phyloP scores from a whole-genome alignment of 2,888 invertebrate genomes.

The Morpho achilles region DNA sequence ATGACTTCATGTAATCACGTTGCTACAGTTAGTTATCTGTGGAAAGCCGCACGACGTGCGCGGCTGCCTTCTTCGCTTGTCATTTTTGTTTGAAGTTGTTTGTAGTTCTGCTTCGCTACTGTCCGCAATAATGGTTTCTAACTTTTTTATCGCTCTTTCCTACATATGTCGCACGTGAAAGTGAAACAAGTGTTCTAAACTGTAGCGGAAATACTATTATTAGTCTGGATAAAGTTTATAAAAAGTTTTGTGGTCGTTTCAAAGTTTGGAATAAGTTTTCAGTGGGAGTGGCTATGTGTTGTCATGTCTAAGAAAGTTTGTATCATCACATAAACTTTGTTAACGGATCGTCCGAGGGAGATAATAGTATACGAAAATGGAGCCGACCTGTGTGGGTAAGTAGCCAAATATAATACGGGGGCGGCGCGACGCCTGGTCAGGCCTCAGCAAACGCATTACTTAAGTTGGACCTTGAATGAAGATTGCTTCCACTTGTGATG shows the following conservation, averaged over 20 bases:
- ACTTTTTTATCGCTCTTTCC: conserved; percentile 36
- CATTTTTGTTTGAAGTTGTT: conserved; percentile 29
- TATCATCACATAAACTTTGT: conserved; percentile 49
- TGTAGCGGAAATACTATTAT: conserved; percentile 21
- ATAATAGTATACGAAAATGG: conserved; percentile 48
- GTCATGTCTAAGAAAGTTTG: conserved; percentile 65
- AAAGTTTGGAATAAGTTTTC: conserved; percentile 43
- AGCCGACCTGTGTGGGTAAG: conserved; percentile 64
- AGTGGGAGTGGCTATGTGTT: conserved; percentile 58
- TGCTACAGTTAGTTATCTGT: conserved; percentile 23
- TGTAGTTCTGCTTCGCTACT: conserved; percentile 40
- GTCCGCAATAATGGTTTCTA: conserved; percentile 41
- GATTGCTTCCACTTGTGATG: conserved; percentile 33
- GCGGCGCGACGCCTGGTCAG: conserved; percentile 15
- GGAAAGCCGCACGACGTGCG: conserved; percentile 23
- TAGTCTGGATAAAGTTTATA: conserved; percentile 19
- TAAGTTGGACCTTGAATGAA: conserved; percentile 43
- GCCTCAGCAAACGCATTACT: conserved; percentile 16
- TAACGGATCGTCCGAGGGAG: conserved; percentile 34
- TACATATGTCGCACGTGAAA: conserved; percentile 31
- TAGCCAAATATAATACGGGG: conserved; percentile 26
- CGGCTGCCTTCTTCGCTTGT: conserved; percentile 18
- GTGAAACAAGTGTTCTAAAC: conserved; percentile 34
- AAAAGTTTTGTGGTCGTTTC: conserved; percentile 27
- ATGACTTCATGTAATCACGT: neutral